A percentile compares a stretch with the other conserved stretches of the same genome.
These are phyloP conservation scores for Liasis olivaceus DNA, from an alignment of 2,797 vertebrate genomes.

Conservation along the genomic window DNA sequence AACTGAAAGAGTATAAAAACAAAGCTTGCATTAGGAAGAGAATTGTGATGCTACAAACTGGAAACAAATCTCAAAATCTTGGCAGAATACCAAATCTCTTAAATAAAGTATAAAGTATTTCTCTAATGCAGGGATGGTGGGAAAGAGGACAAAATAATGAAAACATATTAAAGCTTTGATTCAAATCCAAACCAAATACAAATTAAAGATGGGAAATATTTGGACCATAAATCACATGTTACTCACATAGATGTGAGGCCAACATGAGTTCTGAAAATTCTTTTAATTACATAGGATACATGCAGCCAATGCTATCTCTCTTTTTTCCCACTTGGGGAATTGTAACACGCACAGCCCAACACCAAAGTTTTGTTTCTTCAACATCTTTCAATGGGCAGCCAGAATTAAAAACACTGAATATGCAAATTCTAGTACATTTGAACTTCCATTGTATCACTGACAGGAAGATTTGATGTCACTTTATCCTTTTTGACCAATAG, in stretches of 20 bases:
- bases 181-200: conserved; percentile 67
- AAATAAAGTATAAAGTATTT: conserved; percentile 63
- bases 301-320: conserved; percentile 28
- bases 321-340: conserved; percentile 24
- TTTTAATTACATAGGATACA: conserved; percentile 47
- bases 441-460: conserved; percentile 65
- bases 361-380: conserved; percentile 54
- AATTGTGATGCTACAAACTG: conserved; percentile 61
- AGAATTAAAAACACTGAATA: conserved; percentile 68
- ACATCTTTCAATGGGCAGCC: conserved; percentile 38
- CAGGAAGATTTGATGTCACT: conserved; percentile 77
- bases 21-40: conserved; percentile 60
- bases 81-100: conserved; percentile 59
- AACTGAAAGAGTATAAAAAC: conserved; percentile 40
- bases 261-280: conserved; percentile 45
- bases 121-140: conserved; percentile 42
- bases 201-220: conserved; percentile 70
- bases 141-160: conserved; percentile 48
- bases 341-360: conserved; percentile 53
- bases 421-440: conserved; percentile 64
- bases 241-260: conserved; percentile 62
- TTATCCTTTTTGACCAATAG: conserved; percentile 81
- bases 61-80: conserved; percentile 59
- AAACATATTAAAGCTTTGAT: conserved; percentile 50
- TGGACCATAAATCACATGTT: conserved; percentile 62